Evolutionary conservation across 1,140 invertebrate species (phyloP).

Genomic region (Hydropsyche tenuis): DNA sequence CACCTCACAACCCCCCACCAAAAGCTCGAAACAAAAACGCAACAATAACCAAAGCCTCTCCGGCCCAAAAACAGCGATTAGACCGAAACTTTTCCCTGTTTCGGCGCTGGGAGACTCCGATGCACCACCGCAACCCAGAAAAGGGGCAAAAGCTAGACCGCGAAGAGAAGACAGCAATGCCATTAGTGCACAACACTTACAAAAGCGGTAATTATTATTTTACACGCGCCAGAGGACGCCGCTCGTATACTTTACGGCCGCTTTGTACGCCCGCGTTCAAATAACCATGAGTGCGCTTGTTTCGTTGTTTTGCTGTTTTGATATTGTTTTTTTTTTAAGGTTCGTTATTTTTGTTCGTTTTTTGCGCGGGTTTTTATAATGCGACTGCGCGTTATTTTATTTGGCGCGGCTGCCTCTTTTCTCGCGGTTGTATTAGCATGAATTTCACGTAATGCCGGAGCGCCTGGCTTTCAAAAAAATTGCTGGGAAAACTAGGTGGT

Average conservation of each 20-base stretch:
- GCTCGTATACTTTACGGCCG: constrained; percentile 32
- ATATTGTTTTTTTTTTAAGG: neutral
- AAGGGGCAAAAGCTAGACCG: neutral
- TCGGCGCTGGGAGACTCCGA: neutral
- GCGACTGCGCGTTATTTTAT: constrained; percentile 26
- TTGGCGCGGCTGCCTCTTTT: constrained; percentile 20
- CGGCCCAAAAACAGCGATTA: neutral
- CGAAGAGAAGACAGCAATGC: neutral
- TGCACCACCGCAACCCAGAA: neutral
- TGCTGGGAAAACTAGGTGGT: constrained; percentile 28
- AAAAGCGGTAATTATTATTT: constrained; percentile 45
- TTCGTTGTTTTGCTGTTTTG: constrained; percentile 25
- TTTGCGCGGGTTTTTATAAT: constrained; percentile 32
- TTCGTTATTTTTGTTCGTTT: neutral
- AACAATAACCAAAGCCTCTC: no score
- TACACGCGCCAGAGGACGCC: constrained; percentile 40
- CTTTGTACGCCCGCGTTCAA: neutral
- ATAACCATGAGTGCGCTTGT: constrained; percentile 37
- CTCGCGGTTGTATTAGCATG: constrained; percentile 36
- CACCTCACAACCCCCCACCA: no score
- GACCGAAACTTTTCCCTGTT: neutral
- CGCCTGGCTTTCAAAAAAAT: constrained; percentile 38
- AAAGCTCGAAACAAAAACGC: no score
- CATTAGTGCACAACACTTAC: constrained; percentile 41
- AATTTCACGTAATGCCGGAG: constrained; percentile 33